Evolutionary conservation across 2,113 vertebrate genomes (phyloP), one percentile per base, ranked within the genome.

Genomic region (Hipposideros armiger): DNA sequence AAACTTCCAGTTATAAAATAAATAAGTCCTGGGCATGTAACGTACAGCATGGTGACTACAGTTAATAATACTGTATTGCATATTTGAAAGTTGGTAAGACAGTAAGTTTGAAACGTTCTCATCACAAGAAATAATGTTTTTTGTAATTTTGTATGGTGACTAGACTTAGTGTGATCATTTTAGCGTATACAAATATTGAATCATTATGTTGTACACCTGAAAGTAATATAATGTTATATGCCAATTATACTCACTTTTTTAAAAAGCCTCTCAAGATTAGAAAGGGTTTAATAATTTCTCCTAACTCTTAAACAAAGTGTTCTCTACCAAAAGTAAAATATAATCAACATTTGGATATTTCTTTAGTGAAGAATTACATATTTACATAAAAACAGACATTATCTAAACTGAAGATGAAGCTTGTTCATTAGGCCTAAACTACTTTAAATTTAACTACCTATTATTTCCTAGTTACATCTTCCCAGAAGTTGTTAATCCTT

Each of bases 321-420:
- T 91, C 36, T 95, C 62, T 69, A 56, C 42, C 50, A 96, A 80
- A 91, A 88, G 56, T 87, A 78, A 85, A 80, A 91, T 78, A 66
- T 8, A 94, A 72, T 60, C 62, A 87, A 83, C 20, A 91, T 80
- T 62, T 93, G 66, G 11, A 30, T 52, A 3, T 47, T 92, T 92
- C n/a, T 92, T 91, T 74, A 45, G 26, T 36, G 30, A 95, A 73
- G 24, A 91, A 47, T 40, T 58, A 93, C 4, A 24, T 36, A 86
- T 90, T 86, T 72, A 73, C 28, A 70, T 60, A 86, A 77, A 76
- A 62, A 45, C 10, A 52, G 73, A 67, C 22, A 62, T 22, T 60
- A 19, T 86, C 17, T 30, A 52, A 50, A 86, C 36, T 72, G 50
- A 73, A 92, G 56, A 78, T 8, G 85, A 80, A 92, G 1, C 9